Percentiles rank a stretch among this genome's conserved stretches.
phyloP scores from a whole-genome alignment of 2,113 vertebrate species.

The Calyptomena viridis region DNA sequence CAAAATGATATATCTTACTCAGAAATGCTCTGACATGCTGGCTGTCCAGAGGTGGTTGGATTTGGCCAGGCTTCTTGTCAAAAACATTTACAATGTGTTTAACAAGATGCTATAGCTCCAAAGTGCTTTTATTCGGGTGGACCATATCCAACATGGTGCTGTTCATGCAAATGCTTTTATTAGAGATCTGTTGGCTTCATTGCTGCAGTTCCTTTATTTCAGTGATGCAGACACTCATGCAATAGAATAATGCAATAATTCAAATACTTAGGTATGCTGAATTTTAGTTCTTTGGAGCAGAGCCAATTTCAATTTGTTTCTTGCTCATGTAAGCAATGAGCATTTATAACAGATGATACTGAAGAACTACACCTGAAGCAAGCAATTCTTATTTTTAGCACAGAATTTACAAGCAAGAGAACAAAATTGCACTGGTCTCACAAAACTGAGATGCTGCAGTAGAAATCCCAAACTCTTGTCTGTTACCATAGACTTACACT shows the following conservation, averaged over 20 bases:
- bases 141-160: background rate
- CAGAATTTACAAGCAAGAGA: background rate
- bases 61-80: background rate
- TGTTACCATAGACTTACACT: background rate
- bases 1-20: background rate
- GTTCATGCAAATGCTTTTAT: background rate
- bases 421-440: background rate
- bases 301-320: background rate
- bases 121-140: background rate
- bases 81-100: conserved; percentile 1
- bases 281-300: background rate
- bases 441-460: background rate
- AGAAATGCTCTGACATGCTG: background rate
- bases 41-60: background rate
- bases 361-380: background rate
- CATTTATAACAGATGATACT: background rate
- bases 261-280: background rate
- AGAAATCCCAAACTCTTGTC: background rate
- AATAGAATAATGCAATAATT: background rate
- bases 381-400: background rate
- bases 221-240: background rate
- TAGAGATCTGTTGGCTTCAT: background rate
- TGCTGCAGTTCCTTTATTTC: background rate
- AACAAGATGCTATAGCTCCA: background rate
- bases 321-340: background rate